phyloP scores from a whole-genome alignment of 37 sponge, comb jelly and placozoan species.

The Aplysina aerophoba region DNA sequence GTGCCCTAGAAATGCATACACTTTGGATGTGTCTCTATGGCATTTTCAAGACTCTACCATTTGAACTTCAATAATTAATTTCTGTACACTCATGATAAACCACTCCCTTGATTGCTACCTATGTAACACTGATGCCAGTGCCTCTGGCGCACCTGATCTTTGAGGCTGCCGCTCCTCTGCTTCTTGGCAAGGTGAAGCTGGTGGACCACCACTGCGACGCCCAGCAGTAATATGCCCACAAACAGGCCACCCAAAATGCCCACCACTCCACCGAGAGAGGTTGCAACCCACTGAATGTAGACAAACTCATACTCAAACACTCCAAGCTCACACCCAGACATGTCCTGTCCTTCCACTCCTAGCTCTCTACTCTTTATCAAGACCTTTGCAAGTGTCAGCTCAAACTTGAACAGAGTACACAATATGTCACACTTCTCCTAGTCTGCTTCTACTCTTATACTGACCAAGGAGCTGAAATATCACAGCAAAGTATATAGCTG shows the following conservation, averaged over 20 bases:
- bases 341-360: not conserved
- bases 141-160: not conserved
- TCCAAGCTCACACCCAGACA: not conserved
- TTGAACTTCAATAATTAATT: no score
- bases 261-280: not conserved
- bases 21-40: no score
- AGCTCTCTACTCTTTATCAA: no score
- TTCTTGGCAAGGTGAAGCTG: not conserved
- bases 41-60: no score
- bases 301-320: constrained; percentile 19
- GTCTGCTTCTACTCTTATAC: no score
- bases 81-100: no score
- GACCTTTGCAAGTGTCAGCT: no score
- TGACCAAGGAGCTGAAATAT: no score
- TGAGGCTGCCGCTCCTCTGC: not conserved
- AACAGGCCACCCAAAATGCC: not conserved
- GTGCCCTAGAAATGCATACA: no score
- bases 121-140: not conserved
- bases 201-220: not conserved
- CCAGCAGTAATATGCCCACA: not conserved
- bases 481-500: no score
- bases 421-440: no score
- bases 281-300: not conserved
- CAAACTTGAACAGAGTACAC: no score
- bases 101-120: not conserved